A percentile compares a stretch with the other conserved stretches of the same genome.
Evolutionary conservation across 2,797 vertebrate species (phyloP).

Genomic region (Sebastes flavidus): DNA sequence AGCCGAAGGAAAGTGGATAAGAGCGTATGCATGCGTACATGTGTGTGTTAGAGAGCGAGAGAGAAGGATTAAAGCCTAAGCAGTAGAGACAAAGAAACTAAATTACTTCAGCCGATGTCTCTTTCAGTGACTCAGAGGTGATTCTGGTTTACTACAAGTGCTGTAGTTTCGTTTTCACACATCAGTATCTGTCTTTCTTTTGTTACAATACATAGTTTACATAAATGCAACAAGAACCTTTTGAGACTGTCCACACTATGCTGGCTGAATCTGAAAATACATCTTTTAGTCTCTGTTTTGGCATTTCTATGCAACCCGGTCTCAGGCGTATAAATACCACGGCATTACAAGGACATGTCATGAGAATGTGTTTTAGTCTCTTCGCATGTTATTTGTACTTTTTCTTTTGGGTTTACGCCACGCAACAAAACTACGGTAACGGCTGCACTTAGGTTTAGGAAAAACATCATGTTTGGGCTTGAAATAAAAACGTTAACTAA

Average conservation of each 20-base stretch:
- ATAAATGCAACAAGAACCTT: neutral
- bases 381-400: too few species aligned
- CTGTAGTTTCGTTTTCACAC: neutral
- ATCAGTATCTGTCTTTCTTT: neutral
- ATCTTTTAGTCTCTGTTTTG: neutral
- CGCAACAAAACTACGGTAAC: too few species aligned
- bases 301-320: neutral
- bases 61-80: slow-evolving; percentile 35
- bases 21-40: neutral
- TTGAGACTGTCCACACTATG: neutral
- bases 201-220: neutral
- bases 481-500: too few species aligned
- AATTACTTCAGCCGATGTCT: neutral
- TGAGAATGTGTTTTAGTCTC: too few species aligned
- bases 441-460: too few species aligned
- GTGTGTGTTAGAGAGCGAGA: neutral
- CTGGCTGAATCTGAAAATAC: neutral
- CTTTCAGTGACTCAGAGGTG: neutral
- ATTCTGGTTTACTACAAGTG: neutral
- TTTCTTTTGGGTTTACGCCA: too few species aligned
- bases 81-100: slow-evolving; percentile 15
- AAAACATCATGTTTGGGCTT: too few species aligned
- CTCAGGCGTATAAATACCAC: too few species aligned
- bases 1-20: neutral
- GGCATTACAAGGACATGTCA: too few species aligned